Base-by-base conservation (phyloP, 2,113 vertebrate species). In the Zapus hudsonius region DNA sequence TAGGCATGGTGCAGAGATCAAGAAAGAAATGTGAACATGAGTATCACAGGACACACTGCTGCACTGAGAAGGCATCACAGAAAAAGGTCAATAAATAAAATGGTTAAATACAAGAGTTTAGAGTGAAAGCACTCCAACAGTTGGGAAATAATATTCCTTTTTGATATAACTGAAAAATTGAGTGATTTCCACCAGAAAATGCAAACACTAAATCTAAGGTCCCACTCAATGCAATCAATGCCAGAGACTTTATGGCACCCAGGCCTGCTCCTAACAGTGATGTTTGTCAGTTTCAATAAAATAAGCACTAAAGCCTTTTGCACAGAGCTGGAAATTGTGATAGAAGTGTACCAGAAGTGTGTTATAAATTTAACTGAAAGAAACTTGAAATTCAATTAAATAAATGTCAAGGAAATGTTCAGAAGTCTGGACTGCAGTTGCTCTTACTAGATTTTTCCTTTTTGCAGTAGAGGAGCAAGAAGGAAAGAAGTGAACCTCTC, bases 271-370 rank as follows among this genome's bases (percentile, higher is more conserved):
- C 19, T 29, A 88, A 55, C 40, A 57, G 9, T 63, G 5, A n/a
- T 27, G 94, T 92, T 83, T 20, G 64, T n/a, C 33, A 73, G 4
- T 93, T 90, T 63, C 27, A 90, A 66, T 25, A n/a, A 87, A 92
- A 94, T 42, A 92, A 91, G 15, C 33, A 70, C 9, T 13, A 10
- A 83, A 59, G 76, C 4, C 23, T n/a, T n/a, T 92, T 89, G 86
- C 20, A 13, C 31, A 44, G 13, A 22, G 38, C 12, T 74, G 9
- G 23, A 82, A 84, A 90, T 61, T 90, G 76, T 40, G 29, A 83
- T 44, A 44, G 11, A 91, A 93, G 85, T 87, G 16, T 69, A 90
- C 29, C 31, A 57, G 9, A 78, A 75, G 90, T 57, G 12, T 12
- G 5, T 90, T 74, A 19, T 78, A 36, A 72, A 27, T 33, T 42